Conservation (phyloP, 2,888 invertebrate genomes). For the Carabus problematicus region DNA sequence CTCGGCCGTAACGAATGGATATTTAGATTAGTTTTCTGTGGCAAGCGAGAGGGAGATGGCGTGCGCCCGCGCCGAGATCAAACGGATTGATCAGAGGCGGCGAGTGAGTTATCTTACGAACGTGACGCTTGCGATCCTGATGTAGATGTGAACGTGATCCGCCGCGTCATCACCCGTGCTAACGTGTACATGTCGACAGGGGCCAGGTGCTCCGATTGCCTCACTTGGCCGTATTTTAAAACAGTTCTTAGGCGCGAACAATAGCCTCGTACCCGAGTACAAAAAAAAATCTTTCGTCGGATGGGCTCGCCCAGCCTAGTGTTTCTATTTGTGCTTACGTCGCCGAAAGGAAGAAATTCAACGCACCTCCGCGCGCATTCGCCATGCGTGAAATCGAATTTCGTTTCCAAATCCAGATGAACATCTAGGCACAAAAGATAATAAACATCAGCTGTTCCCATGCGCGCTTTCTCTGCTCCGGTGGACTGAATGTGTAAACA, state of each 20-base stretch:
- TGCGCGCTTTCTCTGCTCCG: slow-evolving; percentile 13
- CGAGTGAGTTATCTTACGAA: not conserved
- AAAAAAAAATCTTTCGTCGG: slow-evolving; percentile 12
- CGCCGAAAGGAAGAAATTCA: slow-evolving; percentile 31
- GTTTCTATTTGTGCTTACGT: slow-evolving; percentile 21
- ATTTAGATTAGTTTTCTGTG: slow-evolving; percentile 42
- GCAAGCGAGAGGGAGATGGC: too few relatives aligned
- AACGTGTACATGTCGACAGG: slow-evolving; percentile 17
- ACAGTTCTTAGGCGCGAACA: slow-evolving; percentile 32
- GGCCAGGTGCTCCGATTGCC: slow-evolving; percentile 25
- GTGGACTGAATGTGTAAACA: slow-evolving; percentile 34
- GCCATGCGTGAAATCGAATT: slow-evolving; percentile 43
- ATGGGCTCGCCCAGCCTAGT: slow-evolving; percentile 11
- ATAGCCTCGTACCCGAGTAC: slow-evolving; percentile 4
- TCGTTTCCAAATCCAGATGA: slow-evolving; percentile 40
- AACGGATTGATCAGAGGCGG: slow-evolving; percentile 28
- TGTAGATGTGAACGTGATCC: slow-evolving; percentile 1
- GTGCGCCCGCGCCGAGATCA: slow-evolving; percentile 29
- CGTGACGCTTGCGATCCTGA: slow-evolving; percentile 11
- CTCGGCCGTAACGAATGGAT: slow-evolving; percentile 40
- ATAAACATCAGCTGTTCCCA: slow-evolving; percentile 42
- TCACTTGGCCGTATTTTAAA: slow-evolving; percentile 25
- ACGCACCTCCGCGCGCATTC: slow-evolving; percentile 39
- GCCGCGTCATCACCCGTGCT: not conserved
- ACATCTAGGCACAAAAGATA: slow-evolving; percentile 39